Conservation (phyloP, 2,888 invertebrate genomes). For the Ametastegia equiseti region DNA sequence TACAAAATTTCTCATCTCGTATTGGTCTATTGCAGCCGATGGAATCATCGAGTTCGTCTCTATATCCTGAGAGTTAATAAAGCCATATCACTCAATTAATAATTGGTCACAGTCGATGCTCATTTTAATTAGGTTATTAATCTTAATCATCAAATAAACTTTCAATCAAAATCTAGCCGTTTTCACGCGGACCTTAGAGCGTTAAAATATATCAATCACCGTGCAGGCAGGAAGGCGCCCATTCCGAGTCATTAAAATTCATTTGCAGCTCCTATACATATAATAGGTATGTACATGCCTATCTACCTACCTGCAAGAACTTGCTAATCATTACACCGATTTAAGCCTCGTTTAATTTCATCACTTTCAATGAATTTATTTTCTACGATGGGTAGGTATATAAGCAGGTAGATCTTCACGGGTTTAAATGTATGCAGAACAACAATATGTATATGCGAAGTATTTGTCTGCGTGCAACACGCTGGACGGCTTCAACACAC, state of each 20-base stretch:
- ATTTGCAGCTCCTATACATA: constrained; percentile 69
- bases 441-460: not conserved
- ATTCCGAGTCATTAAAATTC: constrained; percentile 68
- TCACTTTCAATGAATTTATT: constrained; percentile 27
- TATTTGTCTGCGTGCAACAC: not conserved
- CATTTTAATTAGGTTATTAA: constrained; percentile 48
- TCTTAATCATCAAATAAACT: constrained; percentile 49
- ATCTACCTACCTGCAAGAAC: constrained; percentile 25
- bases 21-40: not conserved
- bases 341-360: constrained; percentile 47
- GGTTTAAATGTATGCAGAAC: not conserved
- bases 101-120: constrained; percentile 28
- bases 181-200: constrained; percentile 30
- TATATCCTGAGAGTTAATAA: constrained; percentile 20
- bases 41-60: constrained; percentile 1
- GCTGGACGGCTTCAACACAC: no score
- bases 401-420: not conserved
- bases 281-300: not conserved
- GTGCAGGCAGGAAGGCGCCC: constrained; percentile 49
- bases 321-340: constrained; percentile 62
- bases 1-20: no score
- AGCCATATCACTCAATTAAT: constrained; percentile 37
- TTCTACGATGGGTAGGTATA: not conserved
- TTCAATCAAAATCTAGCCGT: constrained; percentile 37
- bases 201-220: constrained; percentile 67